A percentile compares a stretch with the other conserved stretches of the same genome.
phyloP scores from a whole-genome alignment of 2,113 vertebrate genomes.

The Excalfactoria chinensis region DNA sequence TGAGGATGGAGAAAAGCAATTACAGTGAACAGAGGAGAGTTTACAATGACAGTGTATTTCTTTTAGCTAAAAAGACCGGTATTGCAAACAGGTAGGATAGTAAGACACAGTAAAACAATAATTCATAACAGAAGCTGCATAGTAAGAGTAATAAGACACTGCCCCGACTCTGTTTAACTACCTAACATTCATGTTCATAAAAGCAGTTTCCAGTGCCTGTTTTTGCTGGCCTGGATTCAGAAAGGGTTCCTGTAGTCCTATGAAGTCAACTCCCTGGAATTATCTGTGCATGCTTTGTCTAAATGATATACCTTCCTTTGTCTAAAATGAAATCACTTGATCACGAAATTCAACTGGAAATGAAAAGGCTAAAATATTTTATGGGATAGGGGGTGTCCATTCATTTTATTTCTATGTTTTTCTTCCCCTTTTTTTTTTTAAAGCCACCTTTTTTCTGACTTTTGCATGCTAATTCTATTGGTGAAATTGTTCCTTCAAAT shows the following conservation, averaged over 20 bases:
- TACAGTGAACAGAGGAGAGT: slow-evolving; percentile 27
- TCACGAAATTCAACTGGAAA: background rate
- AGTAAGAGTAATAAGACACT: slow-evolving; percentile 52
- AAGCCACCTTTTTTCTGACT: background rate
- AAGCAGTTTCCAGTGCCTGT: slow-evolving; percentile 60
- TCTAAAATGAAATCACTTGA: background rate
- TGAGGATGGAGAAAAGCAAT: background rate
- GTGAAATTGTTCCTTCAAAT: background rate
- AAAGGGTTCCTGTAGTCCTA: slow-evolving; percentile 34
- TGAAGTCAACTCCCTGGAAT: slow-evolving; percentile 39
- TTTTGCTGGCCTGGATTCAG: slow-evolving; percentile 61
- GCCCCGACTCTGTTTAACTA: slow-evolving; percentile 44
- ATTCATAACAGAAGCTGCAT: slow-evolving; percentile 55
- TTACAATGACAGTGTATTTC: slow-evolving; percentile 37
- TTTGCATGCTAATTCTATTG: background rate
- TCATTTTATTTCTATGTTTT: background rate
- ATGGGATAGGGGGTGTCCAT: background rate
- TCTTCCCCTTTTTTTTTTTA: background rate
- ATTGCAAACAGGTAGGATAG: slow-evolving; percentile 27
- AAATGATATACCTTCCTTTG: background rate
- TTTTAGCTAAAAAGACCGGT: background rate
- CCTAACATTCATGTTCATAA: slow-evolving; percentile 59
- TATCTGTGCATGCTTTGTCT: slow-evolving; percentile 19
- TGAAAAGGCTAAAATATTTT: background rate
- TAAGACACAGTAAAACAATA: slow-evolving; percentile 48